Evolutionary conservation across 1,140 invertebrate genomes (phyloP), one percentile per base, ranked within the genome.

Genomic region (Nephotettix cincticeps): DNA sequence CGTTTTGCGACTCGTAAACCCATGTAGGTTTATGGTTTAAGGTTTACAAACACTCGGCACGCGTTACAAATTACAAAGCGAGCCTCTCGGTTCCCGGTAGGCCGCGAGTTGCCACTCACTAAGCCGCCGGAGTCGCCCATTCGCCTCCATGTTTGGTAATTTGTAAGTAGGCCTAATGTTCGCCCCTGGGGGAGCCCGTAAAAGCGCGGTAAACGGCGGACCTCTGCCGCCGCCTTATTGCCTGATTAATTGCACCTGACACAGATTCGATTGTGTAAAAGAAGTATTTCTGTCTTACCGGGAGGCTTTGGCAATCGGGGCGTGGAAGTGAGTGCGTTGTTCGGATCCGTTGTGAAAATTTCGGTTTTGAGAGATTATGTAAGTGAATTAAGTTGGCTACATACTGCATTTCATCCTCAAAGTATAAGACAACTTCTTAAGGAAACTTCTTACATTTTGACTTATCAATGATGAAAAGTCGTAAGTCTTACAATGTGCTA

Each of bases 21-120:
- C 36, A 17, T 40, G 47, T 51, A 21, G 47, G 47, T 51, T 51
- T 51, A 51, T 21, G 47, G 47, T 51, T 51, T 51, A 51, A 4
- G 47, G 47, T 51, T 4, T 51, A 51, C 47, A 51, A 51, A 51
- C 47, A 51, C 14, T 51, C 47, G 47, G 47, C 47, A 51, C 47
- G 47, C 21, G 47, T 21, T 6, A 2, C 47, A 19, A 21, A 51
- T 51, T 51, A 51, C 47, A 51, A 21, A 21, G 47, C 47, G 47
- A 11, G 47, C 47, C 14, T 19, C 47, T 4, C 47, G 4, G 47
- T 51, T 51, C 47, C 21, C 47, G 14, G 47, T 51, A 51, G 47
- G 4, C 21, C 47, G 47, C 47, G 47, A 51, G 47, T 51, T 51
- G 6, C 6, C 47, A 51, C 47, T 51, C 36, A n/a, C n/a, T n/a